A percentile compares a stretch with the other conserved stretches of the same genome.
Conservation (phyloP, 1,140 invertebrate genomes). For the Anastrepha obliqua region DNA sequence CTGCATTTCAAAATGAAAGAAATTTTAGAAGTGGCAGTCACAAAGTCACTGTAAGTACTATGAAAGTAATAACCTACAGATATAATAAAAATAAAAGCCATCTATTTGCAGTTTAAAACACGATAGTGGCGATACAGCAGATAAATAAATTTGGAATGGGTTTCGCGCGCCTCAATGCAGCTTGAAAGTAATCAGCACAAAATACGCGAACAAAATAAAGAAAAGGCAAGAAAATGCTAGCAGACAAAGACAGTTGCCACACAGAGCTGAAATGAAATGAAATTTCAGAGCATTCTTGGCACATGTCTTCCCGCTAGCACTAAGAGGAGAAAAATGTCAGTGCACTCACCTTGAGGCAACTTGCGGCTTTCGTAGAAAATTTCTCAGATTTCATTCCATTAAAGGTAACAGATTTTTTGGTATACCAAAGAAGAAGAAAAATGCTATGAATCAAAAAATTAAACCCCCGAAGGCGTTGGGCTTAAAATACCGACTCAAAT, state of each 20-base stretch:
- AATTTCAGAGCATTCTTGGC: background rate
- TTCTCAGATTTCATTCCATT: background rate
- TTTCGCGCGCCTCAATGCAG: background rate
- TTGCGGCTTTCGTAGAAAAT: background rate
- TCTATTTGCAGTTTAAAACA: background rate
- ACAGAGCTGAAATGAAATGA: background rate
- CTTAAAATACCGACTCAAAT: background rate
- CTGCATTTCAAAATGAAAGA: too few species aligned
- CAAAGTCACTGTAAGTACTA: too few species aligned
- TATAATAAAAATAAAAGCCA: conserved; percentile 2
- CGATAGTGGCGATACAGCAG: background rate
- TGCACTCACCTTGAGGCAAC: background rate
- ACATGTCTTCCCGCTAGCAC: background rate
- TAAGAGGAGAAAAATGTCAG: background rate
- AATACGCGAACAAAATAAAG: background rate
- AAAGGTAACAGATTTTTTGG: background rate
- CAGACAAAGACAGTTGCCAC: background rate
- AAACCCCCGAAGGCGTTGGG: background rate
- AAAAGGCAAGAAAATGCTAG: background rate
- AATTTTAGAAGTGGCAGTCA: too few species aligned
- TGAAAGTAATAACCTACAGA: too few species aligned
- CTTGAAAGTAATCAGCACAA: background rate
- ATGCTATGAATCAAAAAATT: background rate
- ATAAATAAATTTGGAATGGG: background rate
- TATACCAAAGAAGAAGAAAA: background rate